Conservation (phyloP, 2,888 invertebrate species). For the Mechanitis mazaeus region DNA sequence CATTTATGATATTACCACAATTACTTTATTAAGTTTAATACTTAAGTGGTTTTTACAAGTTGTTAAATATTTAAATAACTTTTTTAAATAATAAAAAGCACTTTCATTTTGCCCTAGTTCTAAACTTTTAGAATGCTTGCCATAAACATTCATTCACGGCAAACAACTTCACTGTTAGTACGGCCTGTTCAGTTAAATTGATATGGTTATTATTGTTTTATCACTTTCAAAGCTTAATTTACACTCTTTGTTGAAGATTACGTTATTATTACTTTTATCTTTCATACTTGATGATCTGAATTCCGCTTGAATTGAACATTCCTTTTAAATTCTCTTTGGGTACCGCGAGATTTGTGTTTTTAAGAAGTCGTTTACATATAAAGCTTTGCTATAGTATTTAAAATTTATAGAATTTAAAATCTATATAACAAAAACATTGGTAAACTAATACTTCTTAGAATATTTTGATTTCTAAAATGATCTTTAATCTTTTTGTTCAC, state of each 20-base stretch:
- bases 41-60: background rate
- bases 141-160: constrained; percentile 4
- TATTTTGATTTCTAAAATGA: background rate
- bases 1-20: no score
- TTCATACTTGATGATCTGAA: no score
- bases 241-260: no score
- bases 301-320: no score
- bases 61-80: constrained; percentile 1
- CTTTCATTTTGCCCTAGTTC: background rate
- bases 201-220: constrained; percentile 13
- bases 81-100: background rate
- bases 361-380: no score
- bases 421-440: no score
- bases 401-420: no score
- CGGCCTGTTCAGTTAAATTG: constrained; percentile 20
- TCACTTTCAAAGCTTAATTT: background rate
- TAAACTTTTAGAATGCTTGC: constrained; percentile 2
- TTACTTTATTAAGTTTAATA: no score
- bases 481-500: background rate
- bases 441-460: background rate
- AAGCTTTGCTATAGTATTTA: no score
- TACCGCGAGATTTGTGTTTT: no score
- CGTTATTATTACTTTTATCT: no score
- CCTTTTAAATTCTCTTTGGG: no score
- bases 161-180: constrained; percentile 10